phyloP scores from a whole-genome alignment of 92 coral and sea anemone genomes.

The Paramuricea clavata region DNA sequence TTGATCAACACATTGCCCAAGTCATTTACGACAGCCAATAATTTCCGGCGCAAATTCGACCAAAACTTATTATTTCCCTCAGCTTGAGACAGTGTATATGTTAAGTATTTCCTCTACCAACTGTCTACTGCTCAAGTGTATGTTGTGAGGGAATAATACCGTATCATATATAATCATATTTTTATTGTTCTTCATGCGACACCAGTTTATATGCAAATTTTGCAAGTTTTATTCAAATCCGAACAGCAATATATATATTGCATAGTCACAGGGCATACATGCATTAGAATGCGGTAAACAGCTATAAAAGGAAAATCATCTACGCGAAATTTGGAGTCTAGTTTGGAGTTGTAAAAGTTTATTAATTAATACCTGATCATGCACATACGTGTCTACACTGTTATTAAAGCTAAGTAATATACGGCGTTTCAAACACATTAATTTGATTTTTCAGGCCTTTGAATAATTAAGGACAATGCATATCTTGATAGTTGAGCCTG shows the following conservation, averaged over 20 bases:
- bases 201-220: constrained; percentile 26
- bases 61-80: constrained; percentile 13
- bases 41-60: not conserved
- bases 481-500: not conserved
- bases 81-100: constrained; percentile 20
- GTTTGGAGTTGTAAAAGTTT: too few relatives aligned
- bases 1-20: constrained; percentile 17
- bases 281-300: not conserved
- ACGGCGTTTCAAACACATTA: not conserved
- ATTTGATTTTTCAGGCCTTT: not conserved
- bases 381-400: not conserved
- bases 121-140: not conserved
- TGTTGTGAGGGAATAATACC: not conserved
- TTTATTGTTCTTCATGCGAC: constrained; percentile 1
- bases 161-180: not conserved
- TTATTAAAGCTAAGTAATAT: too few relatives aligned
- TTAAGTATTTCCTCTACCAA: not conserved
- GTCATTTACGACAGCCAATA: constrained; percentile 21
- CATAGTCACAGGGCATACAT: not conserved
- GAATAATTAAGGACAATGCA: not conserved
- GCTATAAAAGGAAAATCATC: not conserved
- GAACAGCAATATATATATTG: not conserved
- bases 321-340: not conserved
- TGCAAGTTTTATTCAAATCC: constrained; percentile 9
- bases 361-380: too few relatives aligned